phyloP scores from a whole-genome alignment of 2,113 vertebrate genomes.

The Mobula birostris region DNA sequence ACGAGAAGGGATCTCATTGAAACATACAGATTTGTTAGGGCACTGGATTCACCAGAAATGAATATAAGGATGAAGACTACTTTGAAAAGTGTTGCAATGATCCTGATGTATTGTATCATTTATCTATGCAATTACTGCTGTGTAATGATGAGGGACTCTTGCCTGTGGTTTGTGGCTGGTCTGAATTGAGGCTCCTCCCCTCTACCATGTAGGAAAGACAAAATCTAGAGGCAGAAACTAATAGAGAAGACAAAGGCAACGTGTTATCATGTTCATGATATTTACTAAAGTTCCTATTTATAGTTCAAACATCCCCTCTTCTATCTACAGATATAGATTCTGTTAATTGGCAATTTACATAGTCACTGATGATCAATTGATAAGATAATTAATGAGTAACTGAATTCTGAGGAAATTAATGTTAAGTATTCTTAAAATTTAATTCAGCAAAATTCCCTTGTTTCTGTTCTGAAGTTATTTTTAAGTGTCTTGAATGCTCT shows the following conservation, averaged over 20 bases:
- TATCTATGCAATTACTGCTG: background rate
- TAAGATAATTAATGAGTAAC: background rate
- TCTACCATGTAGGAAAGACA: background rate
- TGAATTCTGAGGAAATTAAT: background rate
- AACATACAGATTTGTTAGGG: too few species aligned
- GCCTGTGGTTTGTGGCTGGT: background rate
- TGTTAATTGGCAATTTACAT: background rate
- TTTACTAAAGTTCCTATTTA: background rate
- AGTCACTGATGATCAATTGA: background rate
- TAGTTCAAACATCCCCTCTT: background rate
- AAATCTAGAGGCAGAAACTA: background rate
- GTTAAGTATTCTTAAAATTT: background rate
- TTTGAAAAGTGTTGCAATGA: too few species aligned
- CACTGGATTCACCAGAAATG: too few species aligned
- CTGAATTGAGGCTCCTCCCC: background rate
- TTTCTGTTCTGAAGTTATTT: background rate
- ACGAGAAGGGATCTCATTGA: too few species aligned
- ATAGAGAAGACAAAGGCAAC: background rate
- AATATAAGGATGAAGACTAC: too few species aligned
- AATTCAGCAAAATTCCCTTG: background rate
- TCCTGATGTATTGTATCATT: background rate
- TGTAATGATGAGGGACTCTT: background rate
- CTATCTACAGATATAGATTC: background rate
- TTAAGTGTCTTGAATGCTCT: background rate
- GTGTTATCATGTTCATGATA: background rate